These are phyloP conservation scores for Beroe ovata DNA, from an alignment of 37 sponge, comb jelly and placozoan genomes.

Conservation along the genomic window DNA sequence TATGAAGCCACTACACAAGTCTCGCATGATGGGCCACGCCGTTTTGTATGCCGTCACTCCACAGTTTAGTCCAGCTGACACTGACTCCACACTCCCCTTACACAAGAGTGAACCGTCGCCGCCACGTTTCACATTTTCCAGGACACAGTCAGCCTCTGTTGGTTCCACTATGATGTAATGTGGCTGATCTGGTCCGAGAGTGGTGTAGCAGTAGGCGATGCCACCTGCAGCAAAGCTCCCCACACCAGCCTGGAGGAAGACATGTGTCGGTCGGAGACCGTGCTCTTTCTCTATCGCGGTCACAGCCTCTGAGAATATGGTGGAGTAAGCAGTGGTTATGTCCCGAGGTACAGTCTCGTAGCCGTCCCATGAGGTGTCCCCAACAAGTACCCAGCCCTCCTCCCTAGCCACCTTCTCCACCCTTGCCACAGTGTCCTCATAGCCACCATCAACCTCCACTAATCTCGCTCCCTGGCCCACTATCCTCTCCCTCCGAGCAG, in stretches of 20 bases:
- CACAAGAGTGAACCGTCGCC: background rate
- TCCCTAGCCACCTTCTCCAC: background rate
- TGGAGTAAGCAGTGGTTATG: constrained; percentile 13
- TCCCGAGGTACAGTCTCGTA: constrained; percentile 5
- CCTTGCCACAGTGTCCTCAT: background rate
- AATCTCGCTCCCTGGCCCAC: background rate
- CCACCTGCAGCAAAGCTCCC: constrained; percentile 15
- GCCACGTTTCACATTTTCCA: background rate
- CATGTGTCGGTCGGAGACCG: background rate
- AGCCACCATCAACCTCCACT: constrained; percentile 4
- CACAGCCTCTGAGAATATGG: constrained; percentile 28
- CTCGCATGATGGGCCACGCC: constrained; percentile 3
- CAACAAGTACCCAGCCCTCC: constrained; percentile 16
- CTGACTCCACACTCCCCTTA: background rate
- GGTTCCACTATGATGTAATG: background rate
- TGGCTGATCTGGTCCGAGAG: background rate
- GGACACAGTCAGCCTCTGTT: constrained; percentile 19
- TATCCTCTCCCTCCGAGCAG: background rate
- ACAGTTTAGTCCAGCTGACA: constrained; percentile 26
- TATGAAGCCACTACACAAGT: background rate
- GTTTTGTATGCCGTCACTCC: constrained; percentile 14
- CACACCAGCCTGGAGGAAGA: constrained; percentile 1
- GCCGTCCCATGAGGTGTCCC: constrained; percentile 8
- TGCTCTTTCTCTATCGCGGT: background rate
- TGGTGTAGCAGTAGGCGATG: background rate